A percentile compares a stretch with the other conserved stretches of the same genome.
Conservation (phyloP, 2,797 vertebrate species). For the Monodelphis domestica region DNA sequence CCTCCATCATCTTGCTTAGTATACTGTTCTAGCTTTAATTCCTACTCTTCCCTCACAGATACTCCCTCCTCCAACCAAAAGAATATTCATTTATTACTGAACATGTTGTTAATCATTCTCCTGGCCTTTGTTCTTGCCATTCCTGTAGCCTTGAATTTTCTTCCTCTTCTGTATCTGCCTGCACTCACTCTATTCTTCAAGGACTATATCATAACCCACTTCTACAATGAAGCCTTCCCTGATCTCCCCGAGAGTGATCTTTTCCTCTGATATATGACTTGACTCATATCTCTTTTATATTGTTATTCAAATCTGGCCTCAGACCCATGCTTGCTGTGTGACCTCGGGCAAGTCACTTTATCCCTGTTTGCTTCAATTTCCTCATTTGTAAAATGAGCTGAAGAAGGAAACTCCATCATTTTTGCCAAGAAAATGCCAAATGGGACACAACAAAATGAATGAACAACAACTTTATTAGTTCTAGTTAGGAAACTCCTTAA, state of each 20-base stretch:
- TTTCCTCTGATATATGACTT: background rate
- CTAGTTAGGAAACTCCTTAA: no score
- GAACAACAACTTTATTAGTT: no score
- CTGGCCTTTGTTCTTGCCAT: background rate
- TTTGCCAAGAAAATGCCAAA: no score
- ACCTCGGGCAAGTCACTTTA: no score
- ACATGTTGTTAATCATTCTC: background rate
- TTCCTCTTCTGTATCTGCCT: background rate
- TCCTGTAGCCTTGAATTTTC: background rate
- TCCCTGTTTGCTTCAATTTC: no score
- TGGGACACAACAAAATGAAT: no score
- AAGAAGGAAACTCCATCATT: no score
- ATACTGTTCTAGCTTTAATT: background rate
- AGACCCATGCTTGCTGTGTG: no score
- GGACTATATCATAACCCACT: no score
- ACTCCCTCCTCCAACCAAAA: background rate
- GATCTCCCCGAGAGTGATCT: background rate
- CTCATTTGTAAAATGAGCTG: no score
- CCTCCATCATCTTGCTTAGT: background rate
- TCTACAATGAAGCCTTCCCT: no score
- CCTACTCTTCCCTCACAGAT: background rate
- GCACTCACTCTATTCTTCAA: background rate
- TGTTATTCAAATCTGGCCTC: no score
- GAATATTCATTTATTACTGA: background rate
- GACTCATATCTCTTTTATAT: background rate